Percentiles rank a stretch among this genome's conserved stretches.
phyloP scores from a whole-genome alignment of 2,113 vertebrate species.

The Hippocampus barbouri region DNA sequence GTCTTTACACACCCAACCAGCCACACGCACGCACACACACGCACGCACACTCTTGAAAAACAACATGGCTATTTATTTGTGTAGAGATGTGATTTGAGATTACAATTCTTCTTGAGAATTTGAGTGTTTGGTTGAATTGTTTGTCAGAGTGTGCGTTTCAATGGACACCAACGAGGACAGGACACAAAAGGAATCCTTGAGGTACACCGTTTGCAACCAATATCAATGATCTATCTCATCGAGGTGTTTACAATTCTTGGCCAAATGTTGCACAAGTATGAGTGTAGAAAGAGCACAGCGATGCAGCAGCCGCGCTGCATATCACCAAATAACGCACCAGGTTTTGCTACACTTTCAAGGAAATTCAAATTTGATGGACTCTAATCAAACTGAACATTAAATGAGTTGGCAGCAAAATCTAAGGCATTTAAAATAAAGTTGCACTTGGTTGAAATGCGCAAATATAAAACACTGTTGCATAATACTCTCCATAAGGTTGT shows the following conservation, averaged over 20 bases:
- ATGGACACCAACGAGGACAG: neutral
- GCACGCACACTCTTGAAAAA: neutral
- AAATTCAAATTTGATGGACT: too few relatives aligned
- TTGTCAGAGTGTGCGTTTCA: too few relatives aligned
- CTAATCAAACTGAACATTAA: neutral
- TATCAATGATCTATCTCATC: neutral
- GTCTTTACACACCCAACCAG: neutral
- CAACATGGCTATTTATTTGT: neutral
- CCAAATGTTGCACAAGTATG: too few relatives aligned
- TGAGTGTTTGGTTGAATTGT: neutral
- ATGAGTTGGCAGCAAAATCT: slow-evolving; percentile 41
- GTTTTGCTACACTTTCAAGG: too few relatives aligned
- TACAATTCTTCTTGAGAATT: neutral
- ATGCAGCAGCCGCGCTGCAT: too few relatives aligned
- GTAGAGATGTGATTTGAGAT: neutral
- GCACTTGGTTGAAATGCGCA: neutral
- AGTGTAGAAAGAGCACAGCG: too few relatives aligned
- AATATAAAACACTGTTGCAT: slow-evolving; percentile 2
- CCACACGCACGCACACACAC: neutral
- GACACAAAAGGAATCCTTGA: neutral
- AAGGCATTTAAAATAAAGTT: slow-evolving; percentile 23
- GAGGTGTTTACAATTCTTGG: too few relatives aligned
- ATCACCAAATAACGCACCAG: too few relatives aligned
- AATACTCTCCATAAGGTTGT: slow-evolving; percentile 35
- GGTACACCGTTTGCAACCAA: neutral